phyloP scores from a whole-genome alignment of 1,140 invertebrate species.

The Planococcus citri region DNA sequence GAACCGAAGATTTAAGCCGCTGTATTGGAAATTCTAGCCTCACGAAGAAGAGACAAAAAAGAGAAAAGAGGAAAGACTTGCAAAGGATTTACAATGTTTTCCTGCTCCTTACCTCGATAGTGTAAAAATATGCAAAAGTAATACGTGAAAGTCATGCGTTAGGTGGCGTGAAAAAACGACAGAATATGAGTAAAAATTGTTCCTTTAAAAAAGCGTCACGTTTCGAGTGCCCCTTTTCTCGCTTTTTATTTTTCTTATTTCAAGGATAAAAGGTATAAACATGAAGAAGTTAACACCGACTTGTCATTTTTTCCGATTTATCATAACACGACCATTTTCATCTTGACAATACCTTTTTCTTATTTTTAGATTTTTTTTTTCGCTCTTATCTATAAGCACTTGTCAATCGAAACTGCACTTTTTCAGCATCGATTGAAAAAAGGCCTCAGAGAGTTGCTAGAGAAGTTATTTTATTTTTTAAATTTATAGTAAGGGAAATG shows the following conservation, averaged over 20 bases:
- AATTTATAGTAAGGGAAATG: too few relatives aligned
- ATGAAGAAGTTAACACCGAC: background rate
- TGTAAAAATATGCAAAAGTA: constrained; percentile 3
- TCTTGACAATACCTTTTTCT: too few relatives aligned
- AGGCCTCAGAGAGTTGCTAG: too few relatives aligned
- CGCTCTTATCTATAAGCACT: too few relatives aligned
- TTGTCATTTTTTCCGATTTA: background rate
- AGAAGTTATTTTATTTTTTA: too few relatives aligned
- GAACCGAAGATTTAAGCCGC: background rate
- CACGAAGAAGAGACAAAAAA: too few relatives aligned
- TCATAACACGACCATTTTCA: too few relatives aligned
- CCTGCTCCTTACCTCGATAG: background rate
- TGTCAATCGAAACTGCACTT: too few relatives aligned
- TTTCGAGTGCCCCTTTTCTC: background rate
- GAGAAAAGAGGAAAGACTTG: background rate
- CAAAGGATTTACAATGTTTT: background rate
- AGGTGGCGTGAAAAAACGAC: background rate
- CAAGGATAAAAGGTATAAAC: background rate
- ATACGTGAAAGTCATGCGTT: background rate
- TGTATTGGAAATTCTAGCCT: background rate
- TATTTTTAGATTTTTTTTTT: too few relatives aligned
- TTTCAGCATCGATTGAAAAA: too few relatives aligned
- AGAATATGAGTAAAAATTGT: background rate
- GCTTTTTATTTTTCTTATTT: background rate
- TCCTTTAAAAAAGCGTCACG: background rate